These are phyloP conservation scores for Melipona bicolor DNA, from an alignment of 2,888 invertebrate species.

Conservation along the genomic window DNA sequence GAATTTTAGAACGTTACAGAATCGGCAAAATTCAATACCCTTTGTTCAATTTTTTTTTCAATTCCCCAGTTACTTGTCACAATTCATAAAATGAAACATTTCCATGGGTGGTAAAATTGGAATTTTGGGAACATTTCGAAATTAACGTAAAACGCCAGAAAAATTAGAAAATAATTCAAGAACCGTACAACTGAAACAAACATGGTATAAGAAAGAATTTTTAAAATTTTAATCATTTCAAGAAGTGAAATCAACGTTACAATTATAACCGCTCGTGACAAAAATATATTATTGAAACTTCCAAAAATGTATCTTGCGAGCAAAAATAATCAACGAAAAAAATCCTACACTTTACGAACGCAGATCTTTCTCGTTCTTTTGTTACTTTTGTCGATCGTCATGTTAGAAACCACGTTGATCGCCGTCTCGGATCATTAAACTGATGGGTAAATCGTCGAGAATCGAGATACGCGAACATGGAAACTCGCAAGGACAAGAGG, in stretches of 20 bases:
- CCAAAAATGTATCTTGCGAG: background rate
- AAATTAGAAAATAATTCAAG: background rate
- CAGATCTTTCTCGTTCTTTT: too few relatives aligned
- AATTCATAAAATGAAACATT: background rate
- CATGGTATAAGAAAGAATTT: background rate
- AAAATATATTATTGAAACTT: background rate
- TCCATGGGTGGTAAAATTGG: background rate
- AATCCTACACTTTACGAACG: background rate
- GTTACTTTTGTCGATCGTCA: background rate
- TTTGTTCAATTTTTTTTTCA: background rate
- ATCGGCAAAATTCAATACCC: background rate
- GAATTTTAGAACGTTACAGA: background rate
- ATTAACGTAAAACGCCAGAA: background rate
- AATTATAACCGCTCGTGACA: background rate
- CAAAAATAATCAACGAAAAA: background rate
- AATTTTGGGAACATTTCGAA: background rate
- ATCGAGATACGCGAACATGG: background rate
- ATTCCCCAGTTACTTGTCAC: background rate
- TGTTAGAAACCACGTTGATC: constrained; percentile 44
- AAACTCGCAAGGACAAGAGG: constrained; percentile 8
- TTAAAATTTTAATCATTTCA: background rate
- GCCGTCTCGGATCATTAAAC: constrained; percentile 62
- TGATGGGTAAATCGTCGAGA: constrained; percentile 53
- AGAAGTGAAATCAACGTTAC: background rate
- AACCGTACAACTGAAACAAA: background rate